Base-by-base conservation (phyloP, 2,888 invertebrate genomes). In the Vannuccia rotundouncinata region DNA sequence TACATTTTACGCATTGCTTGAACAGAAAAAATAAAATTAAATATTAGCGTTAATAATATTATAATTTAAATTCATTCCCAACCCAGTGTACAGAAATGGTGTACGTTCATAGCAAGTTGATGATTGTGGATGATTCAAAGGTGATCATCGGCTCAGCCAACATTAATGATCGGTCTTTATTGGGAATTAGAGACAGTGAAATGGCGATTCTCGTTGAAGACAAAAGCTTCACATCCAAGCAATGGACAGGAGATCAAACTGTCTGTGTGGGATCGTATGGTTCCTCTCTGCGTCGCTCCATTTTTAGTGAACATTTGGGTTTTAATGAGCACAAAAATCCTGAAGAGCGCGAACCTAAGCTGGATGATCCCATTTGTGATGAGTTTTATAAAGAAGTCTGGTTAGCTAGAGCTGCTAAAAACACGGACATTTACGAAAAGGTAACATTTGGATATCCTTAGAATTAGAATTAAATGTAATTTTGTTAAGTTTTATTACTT, bases 111-210 rank as follows among this genome's bases (percentile, higher is more conserved):
- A 95, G 96, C 81, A 99, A 99, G 89, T 89, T 99, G 81, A 91
- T 98, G 89, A 95, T 99, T 82, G 93, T 93, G 0, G 98, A 99
- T 86, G 98, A 99, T 87, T 91, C 92, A 90, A 86, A 91, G 0
- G 92, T 94, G 0, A 95, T 99, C 82, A 96, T 97, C 85, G 98
- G 98, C 25, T 97, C 96, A 1, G 97, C 98, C 0, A 99, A 99
- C 86, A 95, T 99, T 84, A 99, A 99, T 86, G 98, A 99, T 87
- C 90, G 98, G 78, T 96, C 95, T 80, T 91, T 98, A 91, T 90
- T 95, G 79, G 98, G 98, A 0, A 93, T 92, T 82, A 90, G 98
- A 83, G 98, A 98, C 86, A 96, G 96, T 0, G 98, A 98, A 83
- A 83, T 89, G 1, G 95, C 95, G 0, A 92, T 95, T 22, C 89